Base-by-base conservation (phyloP, 1,140 invertebrate genomes). In the Drosophila pectinifera region DNA sequence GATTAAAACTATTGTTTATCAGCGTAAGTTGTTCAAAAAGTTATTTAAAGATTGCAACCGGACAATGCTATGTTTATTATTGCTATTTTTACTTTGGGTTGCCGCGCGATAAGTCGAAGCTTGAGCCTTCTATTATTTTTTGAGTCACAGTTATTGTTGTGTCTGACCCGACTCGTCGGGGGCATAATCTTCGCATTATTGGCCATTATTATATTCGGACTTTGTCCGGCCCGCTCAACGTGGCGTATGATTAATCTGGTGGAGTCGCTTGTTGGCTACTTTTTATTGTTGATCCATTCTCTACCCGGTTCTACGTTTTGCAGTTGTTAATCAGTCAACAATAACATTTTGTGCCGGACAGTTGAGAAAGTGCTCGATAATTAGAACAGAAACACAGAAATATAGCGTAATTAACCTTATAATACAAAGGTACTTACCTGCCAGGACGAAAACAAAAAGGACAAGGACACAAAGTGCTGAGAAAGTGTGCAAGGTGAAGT, bases 111-210 rank as follows among this genome's bases (percentile, higher is more conserved):
- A 73, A 74, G 69, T 36, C 42, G 14, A 3, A n/a, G 45, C 16
- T 54, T 13, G 22, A 69, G 45, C 55, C 24, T 46, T 57, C 41
- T 38, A 64, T 38, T 26, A 46, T 63, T 73, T 34, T 42, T 88
- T 86, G 73, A 86, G 74, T 86, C 82, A 86, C 68, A 76, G 57
- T 78, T 76, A 56, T 48, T 78, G 63, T 46, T 28, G 46, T 78
- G 82, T 86, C 79, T 86, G 79, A 61, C 46, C 73, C 56, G 49
- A 4, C 34, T 7, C 49, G 59, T 31, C 28, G 28, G 13, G 13
- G 11, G 31, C 49, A 45, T 75, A 70, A 72, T 72, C 68, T 82
- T 51, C 34, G 11, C 20, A 48, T 65, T 65, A 64, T 49, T 34
- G n/a, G 18, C 61, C 63, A 49, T 49, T 64, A 70, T 46, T 72